phyloP scores from a whole-genome alignment of 2,797 vertebrate genomes.

The Epinephelus malabaricus region DNA sequence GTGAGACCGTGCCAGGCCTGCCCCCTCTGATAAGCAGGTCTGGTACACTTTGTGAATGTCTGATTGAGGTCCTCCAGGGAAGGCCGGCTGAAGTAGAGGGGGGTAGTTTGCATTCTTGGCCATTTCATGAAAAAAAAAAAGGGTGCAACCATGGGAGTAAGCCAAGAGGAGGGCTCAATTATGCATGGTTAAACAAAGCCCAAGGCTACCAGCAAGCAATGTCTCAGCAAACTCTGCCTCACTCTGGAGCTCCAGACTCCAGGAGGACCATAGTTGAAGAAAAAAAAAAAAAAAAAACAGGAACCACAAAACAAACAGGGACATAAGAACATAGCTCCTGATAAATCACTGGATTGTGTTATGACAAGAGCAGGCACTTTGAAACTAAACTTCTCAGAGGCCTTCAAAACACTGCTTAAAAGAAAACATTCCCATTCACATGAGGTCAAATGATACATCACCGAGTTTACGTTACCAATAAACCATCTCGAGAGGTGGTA shows the following conservation, averaged over 20 bases:
- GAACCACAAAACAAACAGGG: conserved; percentile 62
- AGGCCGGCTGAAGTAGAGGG: conserved; percentile 82
- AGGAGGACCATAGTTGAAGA: conserved; percentile 46
- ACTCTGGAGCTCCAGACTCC: conserved; percentile 60
- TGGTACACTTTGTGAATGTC: conserved; percentile 86
- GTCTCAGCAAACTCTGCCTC: conserved; percentile 79
- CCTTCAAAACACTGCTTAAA: conserved; percentile 69
- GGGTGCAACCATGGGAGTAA: conserved; percentile 87
- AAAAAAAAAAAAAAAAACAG: conserved; percentile 3
- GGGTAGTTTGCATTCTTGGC: conserved; percentile 88
- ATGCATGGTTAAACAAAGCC: conserved; percentile 88
- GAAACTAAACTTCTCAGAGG: conserved; percentile 73
- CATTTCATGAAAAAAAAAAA: conserved; percentile 84
- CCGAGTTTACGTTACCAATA: conserved; percentile 74
- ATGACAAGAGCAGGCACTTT: conserved; percentile 80
- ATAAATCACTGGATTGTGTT: conserved; percentile 79
- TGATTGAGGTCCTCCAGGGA: conserved; percentile 85
- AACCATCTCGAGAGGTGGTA: conserved; percentile 71
- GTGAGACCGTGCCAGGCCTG: conserved; percentile 74
- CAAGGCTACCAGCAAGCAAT: conserved; percentile 80
- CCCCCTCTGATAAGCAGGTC: conserved; percentile 85
- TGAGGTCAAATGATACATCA: conserved; percentile 74
- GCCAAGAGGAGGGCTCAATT: conserved; percentile 88
- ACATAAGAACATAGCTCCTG: conserved; percentile 50
- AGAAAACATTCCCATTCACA: conserved; percentile 82